Conservation (phyloP, 2,113 vertebrate species). For the Vireo altiloquus region DNA sequence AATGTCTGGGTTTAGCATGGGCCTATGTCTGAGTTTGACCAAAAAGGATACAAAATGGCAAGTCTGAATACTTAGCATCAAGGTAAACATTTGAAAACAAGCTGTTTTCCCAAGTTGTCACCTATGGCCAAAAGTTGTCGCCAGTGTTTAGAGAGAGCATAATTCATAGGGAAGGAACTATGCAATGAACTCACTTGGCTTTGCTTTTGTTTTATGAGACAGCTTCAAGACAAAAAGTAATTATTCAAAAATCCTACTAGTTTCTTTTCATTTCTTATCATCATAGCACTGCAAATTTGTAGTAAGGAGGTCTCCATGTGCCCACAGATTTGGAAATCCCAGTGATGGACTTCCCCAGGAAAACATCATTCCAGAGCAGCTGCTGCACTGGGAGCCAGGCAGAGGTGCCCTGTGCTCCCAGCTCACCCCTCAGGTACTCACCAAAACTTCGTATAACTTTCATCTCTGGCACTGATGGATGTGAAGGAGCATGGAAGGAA, state of each 20-base stretch:
- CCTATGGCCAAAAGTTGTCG: neutral
- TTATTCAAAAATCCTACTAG: neutral
- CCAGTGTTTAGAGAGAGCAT: neutral
- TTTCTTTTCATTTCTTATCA: neutral
- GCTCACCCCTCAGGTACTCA: fast-evolving
- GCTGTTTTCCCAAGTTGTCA: neutral
- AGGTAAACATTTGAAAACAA: neutral
- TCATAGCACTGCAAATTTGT: neutral
- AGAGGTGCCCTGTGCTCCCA: neutral
- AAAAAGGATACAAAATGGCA: neutral
- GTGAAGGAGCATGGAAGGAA: neutral
- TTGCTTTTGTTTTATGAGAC: neutral
- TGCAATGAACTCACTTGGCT: neutral
- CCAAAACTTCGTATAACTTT: neutral
- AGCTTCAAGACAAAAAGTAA: neutral
- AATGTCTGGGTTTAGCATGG: neutral
- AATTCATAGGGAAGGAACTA: neutral
- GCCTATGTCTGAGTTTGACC: neutral
- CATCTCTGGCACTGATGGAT: fast-evolving
- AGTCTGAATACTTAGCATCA: neutral
- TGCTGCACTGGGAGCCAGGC: neutral
- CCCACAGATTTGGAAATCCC: neutral
- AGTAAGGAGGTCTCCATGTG: fast-evolving
- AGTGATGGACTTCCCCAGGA: neutral
- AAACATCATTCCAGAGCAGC: neutral